Conservation (phyloP, 2,113 vertebrate genomes). For the Rana temporaria region DNA sequence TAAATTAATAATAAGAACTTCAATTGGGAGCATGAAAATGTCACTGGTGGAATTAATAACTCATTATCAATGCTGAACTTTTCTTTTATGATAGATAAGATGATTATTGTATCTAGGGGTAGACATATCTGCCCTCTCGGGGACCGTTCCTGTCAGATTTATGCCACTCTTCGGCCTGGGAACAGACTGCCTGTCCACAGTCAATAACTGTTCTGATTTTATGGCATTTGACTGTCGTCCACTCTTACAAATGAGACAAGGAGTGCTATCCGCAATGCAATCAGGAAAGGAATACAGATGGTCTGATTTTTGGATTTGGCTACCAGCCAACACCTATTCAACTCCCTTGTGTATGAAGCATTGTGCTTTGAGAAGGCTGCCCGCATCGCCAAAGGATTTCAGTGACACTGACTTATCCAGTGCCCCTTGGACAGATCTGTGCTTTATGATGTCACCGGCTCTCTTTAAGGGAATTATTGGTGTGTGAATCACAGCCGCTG, state of each 20-base stretch:
- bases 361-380: slow-evolving; percentile 29
- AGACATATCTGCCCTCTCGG: background rate
- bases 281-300: slow-evolving; percentile 47
- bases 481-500: slow-evolving; percentile 46
- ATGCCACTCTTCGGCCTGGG: background rate
- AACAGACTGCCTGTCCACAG: background rate
- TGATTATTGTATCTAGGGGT: background rate
- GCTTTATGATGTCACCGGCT: slow-evolving; percentile 46
- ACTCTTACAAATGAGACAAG: slow-evolving; percentile 40
- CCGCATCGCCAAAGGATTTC: background rate
- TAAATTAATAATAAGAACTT: no score
- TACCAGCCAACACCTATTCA: slow-evolving; percentile 27
- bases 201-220: slow-evolving; percentile 32
- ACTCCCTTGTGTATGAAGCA: slow-evolving; percentile 31
- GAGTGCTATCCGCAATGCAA: slow-evolving; percentile 9
- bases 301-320: slow-evolving; percentile 32
- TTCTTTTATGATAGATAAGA: background rate
- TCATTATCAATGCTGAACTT: background rate
- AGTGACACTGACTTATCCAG: slow-evolving; percentile 43
- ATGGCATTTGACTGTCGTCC: slow-evolving; percentile 31
- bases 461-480: slow-evolving; percentile 48
- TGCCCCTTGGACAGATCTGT: slow-evolving; percentile 33
- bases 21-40: background rate
- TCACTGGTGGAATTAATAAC: background rate
- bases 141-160: background rate